A percentile compares a stretch with the other conserved stretches of the same genome.
phyloP scores from a whole-genome alignment of 2,797 vertebrate genomes.

The Hirundo rustica region DNA sequence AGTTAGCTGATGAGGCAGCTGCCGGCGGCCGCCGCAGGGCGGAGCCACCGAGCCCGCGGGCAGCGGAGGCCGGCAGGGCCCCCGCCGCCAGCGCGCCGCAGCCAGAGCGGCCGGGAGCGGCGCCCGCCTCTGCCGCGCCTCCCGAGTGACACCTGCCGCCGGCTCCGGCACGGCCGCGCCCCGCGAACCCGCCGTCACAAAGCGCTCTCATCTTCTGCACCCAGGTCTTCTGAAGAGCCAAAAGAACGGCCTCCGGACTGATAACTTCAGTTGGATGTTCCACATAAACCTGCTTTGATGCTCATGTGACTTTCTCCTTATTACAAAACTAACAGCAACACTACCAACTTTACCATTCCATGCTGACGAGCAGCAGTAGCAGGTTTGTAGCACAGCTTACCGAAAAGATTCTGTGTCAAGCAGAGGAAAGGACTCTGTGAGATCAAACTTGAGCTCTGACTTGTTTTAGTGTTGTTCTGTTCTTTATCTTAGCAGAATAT shows the following conservation, averaged over 20 bases:
- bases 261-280: neutral
- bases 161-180: neutral
- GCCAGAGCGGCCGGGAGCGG: neutral
- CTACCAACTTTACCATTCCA: neutral
- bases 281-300: neutral
- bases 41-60: neutral
- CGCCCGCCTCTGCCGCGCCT: neutral
- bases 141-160: slow-evolving; percentile 53
- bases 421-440: neutral
- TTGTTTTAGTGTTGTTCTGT: neutral
- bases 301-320: neutral
- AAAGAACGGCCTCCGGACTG: neutral
- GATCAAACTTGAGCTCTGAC: neutral
- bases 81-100: fast-evolving
- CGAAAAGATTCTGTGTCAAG: fast-evolving
- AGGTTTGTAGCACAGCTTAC: neutral
- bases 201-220: fast-evolving
- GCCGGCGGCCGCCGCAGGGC: neutral
- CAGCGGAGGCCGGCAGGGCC: neutral
- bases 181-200: fast-evolving
- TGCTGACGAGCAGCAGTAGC: neutral
- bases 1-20: fast-evolving
- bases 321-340: neutral
- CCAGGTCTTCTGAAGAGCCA: neutral
- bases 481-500: neutral